A percentile compares a stretch with the other conserved stretches of the same genome.
Evolutionary conservation across 53 echinoderm and acorn worm species (phyloP).

Genomic region (Luidia sarsii): DNA sequence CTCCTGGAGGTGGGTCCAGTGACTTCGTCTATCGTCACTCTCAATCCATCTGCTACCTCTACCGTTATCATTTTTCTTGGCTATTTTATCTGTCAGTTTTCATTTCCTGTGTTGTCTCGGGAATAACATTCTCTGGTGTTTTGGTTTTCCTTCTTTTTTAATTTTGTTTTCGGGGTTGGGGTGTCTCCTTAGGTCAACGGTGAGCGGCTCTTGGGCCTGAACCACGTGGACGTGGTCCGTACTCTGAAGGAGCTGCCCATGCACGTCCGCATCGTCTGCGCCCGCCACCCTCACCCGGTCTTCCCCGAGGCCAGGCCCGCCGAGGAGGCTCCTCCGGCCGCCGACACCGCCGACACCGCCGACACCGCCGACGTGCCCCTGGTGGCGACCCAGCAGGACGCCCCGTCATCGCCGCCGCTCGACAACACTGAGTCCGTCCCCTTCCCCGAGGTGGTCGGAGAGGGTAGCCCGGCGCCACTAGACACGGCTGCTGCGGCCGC

Average conservation of each 20-base stretch:
- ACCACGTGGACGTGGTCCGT: constrained; percentile 89
- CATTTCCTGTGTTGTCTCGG: no score
- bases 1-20: constrained; percentile 96
- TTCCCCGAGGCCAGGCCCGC: constrained; percentile 52
- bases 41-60: no score
- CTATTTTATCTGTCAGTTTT: no score
- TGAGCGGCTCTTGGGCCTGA: constrained; percentile 75
- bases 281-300: constrained; percentile 72
- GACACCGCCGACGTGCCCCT: constrained; percentile 27
- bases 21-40: no score
- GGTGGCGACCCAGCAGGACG: constrained; percentile 7
- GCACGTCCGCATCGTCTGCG: constrained; percentile 86
- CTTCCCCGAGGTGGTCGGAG: constrained; percentile 27
- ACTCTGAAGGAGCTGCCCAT: constrained; percentile 93
- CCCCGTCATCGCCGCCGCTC: not conserved
- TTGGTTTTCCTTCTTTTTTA: no score
- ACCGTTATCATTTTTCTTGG: no score
- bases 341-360: constrained; percentile 2
- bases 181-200: constrained; percentile 82
- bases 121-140: no score
- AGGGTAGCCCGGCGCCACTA: no score
- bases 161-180: not conserved
- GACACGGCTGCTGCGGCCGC: constrained; percentile 26
- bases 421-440: not conserved
- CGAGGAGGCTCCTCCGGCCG: constrained; percentile 42